Conservation (phyloP, 2,113 vertebrate species). For the Polypterus senegalus region DNA sequence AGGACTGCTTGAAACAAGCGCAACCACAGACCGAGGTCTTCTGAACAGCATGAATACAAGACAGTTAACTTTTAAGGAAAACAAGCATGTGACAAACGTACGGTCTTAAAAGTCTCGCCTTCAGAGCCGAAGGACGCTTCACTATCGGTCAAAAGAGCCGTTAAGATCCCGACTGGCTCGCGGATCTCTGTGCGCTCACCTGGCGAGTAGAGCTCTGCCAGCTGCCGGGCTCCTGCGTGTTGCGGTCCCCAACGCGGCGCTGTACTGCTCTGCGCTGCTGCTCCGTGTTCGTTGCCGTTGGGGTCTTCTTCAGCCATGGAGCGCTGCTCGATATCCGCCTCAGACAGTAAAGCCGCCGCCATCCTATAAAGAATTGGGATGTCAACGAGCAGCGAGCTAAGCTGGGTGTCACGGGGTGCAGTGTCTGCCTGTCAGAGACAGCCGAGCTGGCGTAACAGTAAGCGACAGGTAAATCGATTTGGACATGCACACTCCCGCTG, state of each 20-base stretch:
- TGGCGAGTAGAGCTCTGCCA: constrained; percentile 52
- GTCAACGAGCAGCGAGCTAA: background rate
- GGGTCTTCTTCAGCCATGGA: constrained; percentile 67
- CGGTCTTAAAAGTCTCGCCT: too few relatives aligned
- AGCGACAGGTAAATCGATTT: too few relatives aligned
- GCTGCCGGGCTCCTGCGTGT: constrained; percentile 54
- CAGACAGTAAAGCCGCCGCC: constrained; percentile 49
- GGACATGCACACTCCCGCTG: too few relatives aligned
- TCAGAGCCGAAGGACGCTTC: too few relatives aligned
- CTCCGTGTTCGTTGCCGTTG: constrained; percentile 58
- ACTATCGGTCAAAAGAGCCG: too few relatives aligned
- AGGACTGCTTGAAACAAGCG: too few relatives aligned
- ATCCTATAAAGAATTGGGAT: constrained; percentile 18
- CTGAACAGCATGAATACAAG: too few relatives aligned
- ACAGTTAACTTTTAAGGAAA: too few relatives aligned
- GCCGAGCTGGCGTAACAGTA: too few relatives aligned
- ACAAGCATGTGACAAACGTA: too few relatives aligned
- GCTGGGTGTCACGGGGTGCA: background rate
- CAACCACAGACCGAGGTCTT: too few relatives aligned
- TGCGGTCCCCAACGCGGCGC: constrained; percentile 56
- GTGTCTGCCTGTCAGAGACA: background rate
- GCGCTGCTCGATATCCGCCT: constrained; percentile 49
- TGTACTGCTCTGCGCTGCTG: constrained; percentile 44
- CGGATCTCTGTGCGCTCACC: constrained; percentile 30
- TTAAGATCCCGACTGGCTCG: too few relatives aligned